Conservation (phyloP, 2,888 invertebrate genomes). For the Celastrina argiolus region DNA sequence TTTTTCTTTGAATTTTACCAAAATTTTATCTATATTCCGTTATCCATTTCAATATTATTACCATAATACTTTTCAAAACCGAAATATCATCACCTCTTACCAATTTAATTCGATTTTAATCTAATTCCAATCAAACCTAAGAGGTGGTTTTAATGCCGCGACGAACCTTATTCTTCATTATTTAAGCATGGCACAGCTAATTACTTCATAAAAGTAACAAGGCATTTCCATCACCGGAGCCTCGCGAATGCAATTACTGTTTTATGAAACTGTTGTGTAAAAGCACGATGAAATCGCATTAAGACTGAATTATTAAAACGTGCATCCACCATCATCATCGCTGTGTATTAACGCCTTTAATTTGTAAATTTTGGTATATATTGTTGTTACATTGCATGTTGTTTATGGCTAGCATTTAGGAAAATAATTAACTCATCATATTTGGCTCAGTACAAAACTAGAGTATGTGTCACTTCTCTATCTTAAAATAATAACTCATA, state of each 20-base stretch:
- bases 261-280: conserved; percentile 10
- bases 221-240: conserved; percentile 68
- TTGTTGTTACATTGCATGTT: too few relatives aligned
- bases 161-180: conserved; percentile 76
- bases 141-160: conserved; percentile 74
- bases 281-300: conserved; percentile 13
- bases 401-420: too few relatives aligned
- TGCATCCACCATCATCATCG: not conserved
- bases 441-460: too few relatives aligned
- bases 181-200: conserved; percentile 75
- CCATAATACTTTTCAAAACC: not conserved
- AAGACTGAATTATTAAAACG: conserved; percentile 10
- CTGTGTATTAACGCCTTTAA: too few relatives aligned
- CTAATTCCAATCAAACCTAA: conserved; percentile 70
- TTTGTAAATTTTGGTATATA: too few relatives aligned
- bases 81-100: not conserved
- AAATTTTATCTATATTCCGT: not conserved
- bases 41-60: not conserved
- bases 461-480: too few relatives aligned
- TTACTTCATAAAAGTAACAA: conserved; percentile 77
- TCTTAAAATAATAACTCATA: too few relatives aligned
- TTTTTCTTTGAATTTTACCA: not conserved
- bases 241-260: conserved; percentile 28
- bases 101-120: conserved; percentile 67
- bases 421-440: too few relatives aligned